Base-by-base conservation (phyloP, 2,888 invertebrate genomes). In the Laspeyria flexula region DNA sequence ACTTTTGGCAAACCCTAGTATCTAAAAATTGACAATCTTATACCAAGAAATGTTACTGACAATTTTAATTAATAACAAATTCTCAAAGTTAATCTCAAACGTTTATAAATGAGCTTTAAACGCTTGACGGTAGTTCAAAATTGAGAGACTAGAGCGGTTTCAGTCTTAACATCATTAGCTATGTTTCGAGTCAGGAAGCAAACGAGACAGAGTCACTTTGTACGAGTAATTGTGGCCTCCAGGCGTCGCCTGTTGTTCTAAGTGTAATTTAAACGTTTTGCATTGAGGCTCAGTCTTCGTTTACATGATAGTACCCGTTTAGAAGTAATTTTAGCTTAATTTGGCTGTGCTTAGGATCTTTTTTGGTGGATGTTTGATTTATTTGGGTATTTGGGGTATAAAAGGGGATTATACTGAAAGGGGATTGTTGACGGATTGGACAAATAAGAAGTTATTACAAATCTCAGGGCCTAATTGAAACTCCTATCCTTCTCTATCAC, bases 181-280 rank as follows among this genome's bases (percentile, higher is more conserved):
- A 39, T 50, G 25, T 43, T 48, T 46, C 38, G 46, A 47, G 16
- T 54, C 73, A 69, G 68, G 73, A 69, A 69, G 69, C 43, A 54
- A 52, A 40, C 63, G 63, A 62, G 57, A 51, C 49, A 55, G 49
- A 15, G 42, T 44, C 35, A 47, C 73, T 69, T 69, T 72, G 73
- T 57, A 41, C 40, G 13, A 23, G 12, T 65, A 68, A 68, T 69
- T 68, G 53, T 16, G 18, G 35, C 49, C 67, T 55, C 54, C 31
- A 39, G 66, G 73, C 41, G 3, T 48, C 30, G 35, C 31, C 12
- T 31, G 42, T 15, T 30, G 29, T 30, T 12, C 66, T 69, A 31
- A 65, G 66, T 70, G 67, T 64, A 67, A 60, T 60, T 49, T 71
- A 71, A 67, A 66, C 66, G 71, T 60, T 65, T 68, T 60, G 54